These are phyloP conservation scores for Drosophila micromelanica DNA, from an alignment of 1,140 invertebrate genomes.

Conservation along the genomic window DNA sequence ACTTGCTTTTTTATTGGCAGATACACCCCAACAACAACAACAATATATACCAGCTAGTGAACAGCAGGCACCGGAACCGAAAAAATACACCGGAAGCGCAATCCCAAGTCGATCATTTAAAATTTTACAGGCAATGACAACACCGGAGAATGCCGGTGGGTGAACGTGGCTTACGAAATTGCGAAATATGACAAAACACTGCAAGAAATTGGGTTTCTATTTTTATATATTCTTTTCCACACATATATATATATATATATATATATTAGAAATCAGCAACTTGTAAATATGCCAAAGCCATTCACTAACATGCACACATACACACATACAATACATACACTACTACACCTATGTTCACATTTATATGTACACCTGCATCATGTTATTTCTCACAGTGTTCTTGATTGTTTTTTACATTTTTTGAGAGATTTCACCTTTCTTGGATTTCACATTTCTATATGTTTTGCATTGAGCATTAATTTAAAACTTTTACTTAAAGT, in stretches of 20 bases:
- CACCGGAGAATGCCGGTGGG: constrained; percentile 86
- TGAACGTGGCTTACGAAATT: constrained; percentile 21
- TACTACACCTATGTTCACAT: constrained; percentile 32
- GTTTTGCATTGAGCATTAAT: constrained; percentile 46
- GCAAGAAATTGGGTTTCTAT: constrained; percentile 9
- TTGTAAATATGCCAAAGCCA: constrained; percentile 43
- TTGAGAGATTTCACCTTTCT: constrained; percentile 81
- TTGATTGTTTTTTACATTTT: constrained; percentile 37
- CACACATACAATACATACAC: constrained; percentile 12
- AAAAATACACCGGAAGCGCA: constrained; percentile 92
- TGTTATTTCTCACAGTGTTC: constrained; percentile 37
- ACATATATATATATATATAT: neutral
- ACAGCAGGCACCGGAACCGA: constrained; percentile 89
- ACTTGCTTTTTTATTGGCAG: constrained; percentile 48
- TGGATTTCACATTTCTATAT: constrained; percentile 38
- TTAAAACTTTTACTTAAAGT: neutral
- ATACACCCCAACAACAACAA: constrained; percentile 85
- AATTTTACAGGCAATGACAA: constrained; percentile 93
- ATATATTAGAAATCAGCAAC: neutral
- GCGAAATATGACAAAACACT: neutral
- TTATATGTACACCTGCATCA: constrained; percentile 39
- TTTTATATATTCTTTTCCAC: neutral
- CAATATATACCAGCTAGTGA: constrained; percentile 88
- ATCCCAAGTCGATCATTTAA: constrained; percentile 94
- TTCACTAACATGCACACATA: constrained; percentile 27